These are phyloP conservation scores for Meteorus cinctellus DNA, from an alignment of 2,888 invertebrate genomes.

Conservation along the genomic window DNA sequence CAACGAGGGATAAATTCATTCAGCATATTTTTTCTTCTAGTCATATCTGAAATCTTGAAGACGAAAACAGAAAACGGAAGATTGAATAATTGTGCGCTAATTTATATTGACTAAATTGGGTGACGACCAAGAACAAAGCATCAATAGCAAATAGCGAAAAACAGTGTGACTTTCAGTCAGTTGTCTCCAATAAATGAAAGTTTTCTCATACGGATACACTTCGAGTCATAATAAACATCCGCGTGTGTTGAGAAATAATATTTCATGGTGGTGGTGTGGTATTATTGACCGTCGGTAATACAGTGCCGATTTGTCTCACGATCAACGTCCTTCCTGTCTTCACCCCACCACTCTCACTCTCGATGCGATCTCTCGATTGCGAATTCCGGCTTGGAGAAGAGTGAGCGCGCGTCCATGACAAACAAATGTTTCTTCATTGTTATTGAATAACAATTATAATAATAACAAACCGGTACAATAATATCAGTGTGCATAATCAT, in stretches of 20 bases:
- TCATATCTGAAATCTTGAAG: neutral
- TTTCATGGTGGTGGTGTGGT: neutral
- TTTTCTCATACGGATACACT: neutral
- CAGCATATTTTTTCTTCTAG: neutral
- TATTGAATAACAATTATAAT: neutral
- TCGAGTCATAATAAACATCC: neutral
- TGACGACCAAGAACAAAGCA: neutral
- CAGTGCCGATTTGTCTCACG: conserved; percentile 25
- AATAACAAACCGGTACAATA: neutral
- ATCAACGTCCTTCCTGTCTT: neutral
- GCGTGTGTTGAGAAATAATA: neutral
- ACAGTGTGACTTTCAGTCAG: neutral
- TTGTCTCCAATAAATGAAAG: neutral
- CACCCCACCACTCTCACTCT: neutral
- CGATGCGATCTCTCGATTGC: neutral
- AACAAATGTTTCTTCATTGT: neutral
- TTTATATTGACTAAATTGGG: conserved; percentile 1
- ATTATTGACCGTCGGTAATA: conserved; percentile 35
- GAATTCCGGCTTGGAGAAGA: neutral
- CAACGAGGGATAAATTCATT: neutral
- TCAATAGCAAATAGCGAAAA: neutral
- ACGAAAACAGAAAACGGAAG: neutral
- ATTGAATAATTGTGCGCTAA: neutral
- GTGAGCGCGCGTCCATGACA: neutral
- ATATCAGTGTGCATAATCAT: neutral